Conservation (phyloP, 2,113 vertebrate species). For the Puntigrus tetrazona region DNA sequence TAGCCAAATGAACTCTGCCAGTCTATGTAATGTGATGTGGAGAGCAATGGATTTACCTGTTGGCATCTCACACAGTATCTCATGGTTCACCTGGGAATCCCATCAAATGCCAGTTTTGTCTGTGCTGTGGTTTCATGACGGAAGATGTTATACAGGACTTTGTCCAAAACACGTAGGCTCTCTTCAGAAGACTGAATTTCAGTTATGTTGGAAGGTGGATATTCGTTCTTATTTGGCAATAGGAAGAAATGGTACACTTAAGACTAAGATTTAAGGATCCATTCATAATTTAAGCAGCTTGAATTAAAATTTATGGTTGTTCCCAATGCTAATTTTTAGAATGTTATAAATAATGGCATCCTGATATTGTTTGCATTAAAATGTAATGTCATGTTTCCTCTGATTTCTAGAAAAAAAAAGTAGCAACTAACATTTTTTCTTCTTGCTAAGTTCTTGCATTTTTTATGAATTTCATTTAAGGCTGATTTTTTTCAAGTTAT, state of each 20-base stretch:
- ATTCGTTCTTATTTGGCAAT: slow-evolving; percentile 33
- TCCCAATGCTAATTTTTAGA: neutral
- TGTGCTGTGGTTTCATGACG: slow-evolving; percentile 36
- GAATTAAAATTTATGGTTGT: neutral
- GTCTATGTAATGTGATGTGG: slow-evolving; percentile 38
- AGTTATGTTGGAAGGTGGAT: slow-evolving; percentile 45
- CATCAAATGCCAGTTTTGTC: slow-evolving; percentile 47
- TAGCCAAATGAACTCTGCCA: slow-evolving; percentile 51
- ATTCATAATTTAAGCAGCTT: neutral
- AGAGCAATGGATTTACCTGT: slow-evolving; percentile 45
- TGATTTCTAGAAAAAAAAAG: neutral
- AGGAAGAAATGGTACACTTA: neutral
- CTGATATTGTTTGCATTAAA: neutral
- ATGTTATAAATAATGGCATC: neutral
- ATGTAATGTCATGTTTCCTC: neutral
- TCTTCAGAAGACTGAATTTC: slow-evolving; percentile 48
- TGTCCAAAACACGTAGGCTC: slow-evolving; percentile 25
- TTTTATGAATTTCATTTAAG: neutral
- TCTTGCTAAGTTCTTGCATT: neutral
- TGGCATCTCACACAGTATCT: slow-evolving; percentile 49
- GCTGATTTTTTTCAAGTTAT: neutral
- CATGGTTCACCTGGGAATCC: slow-evolving; percentile 49
- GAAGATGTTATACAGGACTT: slow-evolving; percentile 42
- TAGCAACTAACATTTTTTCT: neutral
- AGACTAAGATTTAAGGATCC: neutral